phyloP scores from a whole-genome alignment of 2,888 invertebrate species.

The Tiliacea aurago region DNA sequence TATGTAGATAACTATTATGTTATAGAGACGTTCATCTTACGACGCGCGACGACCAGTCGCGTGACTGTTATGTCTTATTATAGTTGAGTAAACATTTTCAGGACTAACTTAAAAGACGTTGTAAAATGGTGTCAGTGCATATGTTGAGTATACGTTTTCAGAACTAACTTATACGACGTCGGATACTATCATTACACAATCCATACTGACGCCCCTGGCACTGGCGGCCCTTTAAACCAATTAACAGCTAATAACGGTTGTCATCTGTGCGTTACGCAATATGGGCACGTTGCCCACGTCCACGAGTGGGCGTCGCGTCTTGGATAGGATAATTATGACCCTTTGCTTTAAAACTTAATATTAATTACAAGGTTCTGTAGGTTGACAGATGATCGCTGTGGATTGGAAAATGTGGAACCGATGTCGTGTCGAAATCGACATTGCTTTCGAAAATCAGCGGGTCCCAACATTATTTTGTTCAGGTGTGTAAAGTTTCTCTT shows the following conservation, averaged over 20 bases:
- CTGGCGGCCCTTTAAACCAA: slow-evolving; percentile 25
- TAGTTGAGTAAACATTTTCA: too few species aligned
- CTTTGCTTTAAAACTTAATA: slow-evolving; percentile 1
- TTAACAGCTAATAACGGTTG: neutral
- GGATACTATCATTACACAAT: slow-evolving; percentile 22
- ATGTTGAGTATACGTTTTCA: too few species aligned
- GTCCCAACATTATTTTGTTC: neutral
- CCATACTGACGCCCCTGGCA: too few species aligned
- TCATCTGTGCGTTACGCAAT: slow-evolving; percentile 15
- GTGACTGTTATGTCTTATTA: too few species aligned
- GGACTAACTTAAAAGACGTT: too few species aligned
- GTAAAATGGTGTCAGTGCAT: too few species aligned
- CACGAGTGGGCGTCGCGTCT: slow-evolving; percentile 7
- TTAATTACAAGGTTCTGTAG: neutral
- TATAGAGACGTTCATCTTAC: too few species aligned
- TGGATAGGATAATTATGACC: slow-evolving; percentile 12
- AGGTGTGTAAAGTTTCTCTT: neutral
- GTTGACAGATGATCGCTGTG: slow-evolving; percentile 9
- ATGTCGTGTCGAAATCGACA: slow-evolving; percentile 11
- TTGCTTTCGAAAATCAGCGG: neutral
- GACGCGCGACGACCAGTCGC: too few species aligned
- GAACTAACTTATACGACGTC: too few species aligned
- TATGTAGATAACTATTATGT: too few species aligned
- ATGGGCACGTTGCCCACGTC: slow-evolving; percentile 31
- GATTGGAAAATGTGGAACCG: slow-evolving; percentile 18